Base-by-base conservation (phyloP, 2,113 vertebrate species). In the Ictidomys tridecemlineatus region DNA sequence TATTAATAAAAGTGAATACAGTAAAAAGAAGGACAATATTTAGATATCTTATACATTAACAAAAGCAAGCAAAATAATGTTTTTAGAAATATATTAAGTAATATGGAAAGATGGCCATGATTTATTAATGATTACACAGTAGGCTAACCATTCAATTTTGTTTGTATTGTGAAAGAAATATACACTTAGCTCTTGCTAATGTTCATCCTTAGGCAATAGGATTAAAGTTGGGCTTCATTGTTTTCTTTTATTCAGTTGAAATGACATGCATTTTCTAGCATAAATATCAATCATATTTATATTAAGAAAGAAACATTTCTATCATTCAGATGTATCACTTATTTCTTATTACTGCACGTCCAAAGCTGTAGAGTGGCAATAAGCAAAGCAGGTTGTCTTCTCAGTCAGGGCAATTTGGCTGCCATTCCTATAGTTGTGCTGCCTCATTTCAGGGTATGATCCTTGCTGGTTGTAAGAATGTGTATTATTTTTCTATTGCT, bases 351-450 rank as follows among this genome's bases (percentile, higher is more conserved):
- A 74, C 34, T 2, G 4, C 7, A 39, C 2, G 1, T 58, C 4
- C 9, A 16, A 87, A 76, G 32, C 4, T 65, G 37, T 1, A 56
- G 18, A 3, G 8, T 32, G 3, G 48, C 1, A 17, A 30, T 2
- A 61, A 5, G 32, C 39, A 42, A 70, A 39, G 8, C 5, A 39
- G 12, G 2, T 39, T 56, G 5, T 39, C 8, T 37, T 28, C 32
- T 63, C 8, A 13, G 0, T 32, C 30, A 17, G 3, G 45, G 37
- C 4, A 3, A 8, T n/a, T 10, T 3, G 26, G 2, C 12, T 73
- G 0, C 13, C 34, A 16, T 42, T 37, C 2, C 2, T 42, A 51
- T 48, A 70, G 8, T 91, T 39, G 34, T 22, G 28, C 20, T 48
- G 37, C 4, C 32, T 34, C 7, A 3, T 37, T 72, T 80, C 37